Conservation (phyloP, 2,113 vertebrate species). For the Heloderma charlesbogerti region DNA sequence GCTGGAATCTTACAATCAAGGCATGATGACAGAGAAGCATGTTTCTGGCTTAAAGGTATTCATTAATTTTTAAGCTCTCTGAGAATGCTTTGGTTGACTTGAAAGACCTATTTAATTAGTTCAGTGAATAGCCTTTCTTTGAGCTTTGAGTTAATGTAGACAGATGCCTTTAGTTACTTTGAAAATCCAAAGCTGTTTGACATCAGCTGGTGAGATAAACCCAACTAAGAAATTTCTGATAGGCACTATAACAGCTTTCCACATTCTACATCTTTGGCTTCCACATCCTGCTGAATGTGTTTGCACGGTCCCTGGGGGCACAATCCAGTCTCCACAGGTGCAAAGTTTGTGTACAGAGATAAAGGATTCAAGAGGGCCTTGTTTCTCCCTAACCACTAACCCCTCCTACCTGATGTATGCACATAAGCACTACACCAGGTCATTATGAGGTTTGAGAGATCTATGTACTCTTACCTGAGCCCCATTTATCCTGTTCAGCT, state of each 20-base stretch:
- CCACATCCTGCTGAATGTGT: not conserved
- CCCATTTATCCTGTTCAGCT: not conserved
- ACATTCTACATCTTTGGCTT: not conserved
- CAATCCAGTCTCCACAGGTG: not conserved
- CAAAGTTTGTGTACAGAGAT: not conserved
- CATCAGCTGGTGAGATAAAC: not conserved
- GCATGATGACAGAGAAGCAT: rapidly evolving
- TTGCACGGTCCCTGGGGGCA: not conserved
- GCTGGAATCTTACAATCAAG: not conserved
- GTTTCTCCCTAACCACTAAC: not conserved
- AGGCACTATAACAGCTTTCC: not conserved
- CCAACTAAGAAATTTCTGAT: not conserved
- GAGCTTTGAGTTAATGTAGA: not conserved
- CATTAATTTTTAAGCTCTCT: conserved; percentile 4
- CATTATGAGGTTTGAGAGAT: not conserved
- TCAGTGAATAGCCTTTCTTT: conserved; percentile 2
- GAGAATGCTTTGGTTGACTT: not conserved
- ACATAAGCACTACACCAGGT: too few species aligned
- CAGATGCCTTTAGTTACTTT: not conserved
- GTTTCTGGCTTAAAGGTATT: not conserved
- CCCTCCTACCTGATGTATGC: not conserved
- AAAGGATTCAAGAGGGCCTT: not conserved
- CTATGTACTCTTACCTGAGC: not conserved
- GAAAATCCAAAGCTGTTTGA: conserved; percentile 25
- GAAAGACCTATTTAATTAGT: conserved; percentile 10